Conservation (phyloP, 2,888 invertebrate genomes). For the Globia sparganii region DNA sequence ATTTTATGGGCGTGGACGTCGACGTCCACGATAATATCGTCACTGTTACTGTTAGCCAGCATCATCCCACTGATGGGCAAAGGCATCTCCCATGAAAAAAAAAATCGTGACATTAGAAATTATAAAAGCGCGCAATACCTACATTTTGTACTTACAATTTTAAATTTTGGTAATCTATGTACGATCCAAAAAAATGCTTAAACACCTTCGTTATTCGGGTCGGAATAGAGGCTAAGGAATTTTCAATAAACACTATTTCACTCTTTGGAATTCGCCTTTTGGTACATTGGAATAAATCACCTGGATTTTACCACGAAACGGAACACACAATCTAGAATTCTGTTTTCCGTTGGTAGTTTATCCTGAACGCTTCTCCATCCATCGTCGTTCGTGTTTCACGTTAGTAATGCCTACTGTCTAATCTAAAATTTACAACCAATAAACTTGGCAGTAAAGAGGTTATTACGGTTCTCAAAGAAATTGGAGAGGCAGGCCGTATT, state of each 20-base stretch:
- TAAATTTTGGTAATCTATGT: neutral
- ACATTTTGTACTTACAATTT: neutral
- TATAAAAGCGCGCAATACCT: neutral
- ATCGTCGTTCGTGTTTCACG: slow-evolving; percentile 19
- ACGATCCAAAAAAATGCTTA: neutral
- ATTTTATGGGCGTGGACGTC: neutral
- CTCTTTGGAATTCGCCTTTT: neutral
- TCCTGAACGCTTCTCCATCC: neutral
- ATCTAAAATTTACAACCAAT: slow-evolving; percentile 39
- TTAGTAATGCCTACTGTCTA: slow-evolving; percentile 18
- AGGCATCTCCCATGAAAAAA: too few species aligned
- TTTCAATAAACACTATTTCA: neutral
- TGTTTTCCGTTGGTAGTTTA: slow-evolving; percentile 12
- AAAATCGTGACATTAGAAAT: neutral
- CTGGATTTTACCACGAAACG: neutral
- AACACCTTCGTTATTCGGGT: neutral
- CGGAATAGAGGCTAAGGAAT: neutral
- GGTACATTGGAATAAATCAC: neutral
- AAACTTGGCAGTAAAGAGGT: slow-evolving; percentile 27
- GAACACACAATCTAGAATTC: slow-evolving; percentile 2
- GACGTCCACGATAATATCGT: neutral
- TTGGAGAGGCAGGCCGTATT: slow-evolving; percentile 53
- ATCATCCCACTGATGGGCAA: too few species aligned
- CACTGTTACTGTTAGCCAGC: too few species aligned
- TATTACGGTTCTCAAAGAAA: slow-evolving; percentile 43